Base-by-base conservation (phyloP, 2,888 invertebrate genomes). In the Aspidiotus destructor region DNA sequence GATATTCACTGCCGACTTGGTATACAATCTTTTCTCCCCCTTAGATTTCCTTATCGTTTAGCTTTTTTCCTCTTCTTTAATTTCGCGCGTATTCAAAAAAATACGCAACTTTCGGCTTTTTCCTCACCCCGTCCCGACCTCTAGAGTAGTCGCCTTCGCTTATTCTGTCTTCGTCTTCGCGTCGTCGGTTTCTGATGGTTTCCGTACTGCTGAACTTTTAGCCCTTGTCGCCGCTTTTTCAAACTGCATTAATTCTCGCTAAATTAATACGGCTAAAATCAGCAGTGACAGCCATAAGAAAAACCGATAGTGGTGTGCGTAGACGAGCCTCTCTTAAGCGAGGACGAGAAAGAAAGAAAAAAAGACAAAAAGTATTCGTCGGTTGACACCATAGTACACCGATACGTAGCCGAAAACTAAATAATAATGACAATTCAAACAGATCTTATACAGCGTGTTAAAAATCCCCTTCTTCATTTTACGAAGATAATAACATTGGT, bases 241-340 rank as follows among this genome's bases (percentile, higher is more conserved):
- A 65, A 65, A 65, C 65, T 65, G 65, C 65, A 65, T 65, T 65
- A 65, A 65, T 65, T 65, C 65, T 57, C 65, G 57, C 65, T 55
- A 65, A 65, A 65, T 65, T 65, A 65, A 65, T 65, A 65, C 65
- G 58, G 57, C 55, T 55, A 65, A 65, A 65, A 65, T 65, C 65
- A 65, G 55, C 65, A 57, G 54, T 58, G 65, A 65, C 65, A 65
- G 65, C 44, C 58, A 28, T 54, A 65, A 65, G 65, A 65, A 65
- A 57, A 65, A 65, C 65, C 65, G 57, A 65, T 65, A 65, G 57
- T 17, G 57, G 57, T 52, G 52, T 57, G 65, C 55, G 52, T 41
- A 54, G 64, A 41, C 48, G 65, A 48, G 48, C 48, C n/a, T 3
- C 6, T 48, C 48, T 48, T 48, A 6, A 54, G 55, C 6, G 16